Evolutionary conservation across 2,888 invertebrate genomes (phyloP), one percentile per base, ranked within the genome.

Genomic region (Parnassius mnemosyne): DNA sequence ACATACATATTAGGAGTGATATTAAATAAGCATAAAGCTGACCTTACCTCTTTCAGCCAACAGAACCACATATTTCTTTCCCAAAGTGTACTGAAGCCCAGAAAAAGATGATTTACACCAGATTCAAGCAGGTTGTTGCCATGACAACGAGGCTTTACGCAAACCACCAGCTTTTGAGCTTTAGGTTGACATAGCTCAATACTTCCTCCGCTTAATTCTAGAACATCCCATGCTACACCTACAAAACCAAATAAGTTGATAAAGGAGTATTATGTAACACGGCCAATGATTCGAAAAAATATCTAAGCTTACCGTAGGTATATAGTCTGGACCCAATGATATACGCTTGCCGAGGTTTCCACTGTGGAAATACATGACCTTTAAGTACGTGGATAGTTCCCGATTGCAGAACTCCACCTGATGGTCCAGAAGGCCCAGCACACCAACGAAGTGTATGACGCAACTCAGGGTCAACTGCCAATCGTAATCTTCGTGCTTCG

Each of bases 341-440:
- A 68, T 93, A 92, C 46, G 94, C 88, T 43, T 92, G 89, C 68
- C 94, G 87, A 59, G 92, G 89, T 76, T 93, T 93, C 94, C 94
- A 94, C 76, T 94, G 94, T 49, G 94, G 94, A 70, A 94, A 94
- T 55, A 94, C 94, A 68, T 94, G 92, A 53, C 94, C 94, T 79
- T 94, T 94, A 57, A 94, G 81, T 53, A 94, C 91, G 69, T 93
- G 86, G 53, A 93, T 80, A 61, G 92, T 93, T 41, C 93, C 89
- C 59, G 93, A 91, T 44, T 79, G 79, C 13, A 83, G 68, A 7
- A 88, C 81, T 47, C 87, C 93, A 50, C 90, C 81, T 10, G 88
- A 84, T 3, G 89, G 85, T 0, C 86, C 85, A 25, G 92, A 87
- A 20, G 94, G 94, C 10, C 94, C 94, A 10, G 93, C 90, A 72